Base-by-base conservation (phyloP, 2,888 invertebrate genomes). In the Ochropleura plecta region DNA sequence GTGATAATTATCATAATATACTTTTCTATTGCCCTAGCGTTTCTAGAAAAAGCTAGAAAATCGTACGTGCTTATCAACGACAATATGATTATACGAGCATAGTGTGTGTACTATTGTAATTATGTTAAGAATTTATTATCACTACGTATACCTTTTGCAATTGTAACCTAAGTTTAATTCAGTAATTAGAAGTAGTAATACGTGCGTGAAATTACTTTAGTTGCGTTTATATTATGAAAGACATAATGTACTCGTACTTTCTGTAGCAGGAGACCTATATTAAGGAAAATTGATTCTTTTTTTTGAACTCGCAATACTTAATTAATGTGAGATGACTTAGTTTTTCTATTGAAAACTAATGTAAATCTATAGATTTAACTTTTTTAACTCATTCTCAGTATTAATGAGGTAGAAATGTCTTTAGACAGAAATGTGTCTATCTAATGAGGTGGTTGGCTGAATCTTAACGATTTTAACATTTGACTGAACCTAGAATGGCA, bases 11-110 rank as follows among this genome's bases (percentile, higher is more conserved):
- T 16, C n/a, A 14, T 40, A 48, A 14, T 20, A 30, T 14, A 48
- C 40, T 42, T 6, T 48, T 40, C 40, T 73, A 62, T 73, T 59
- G 49, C 59, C 18, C 18, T 57, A 12, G 40, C n/a, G 8, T 30
- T 66, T 44, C 49, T 57, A 57, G 53, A 48, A n/a, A 44, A 30
- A 30, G 3, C 10, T 46, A 59, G 42, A 59, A 75, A 49, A 49
- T 44, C 16, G 60, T 79, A 79, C 62, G 78, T 78, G 79, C 49
- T 49, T 72, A 72, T 60, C 44, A 62, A 62, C 8, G 20, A 53
- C 10, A 48, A 53, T 16, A 60, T 18, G 46, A 62, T 42, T 30
- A 18, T 20, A 53, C 46, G 51, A 46, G 40, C 46, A n/a, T 44
- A 51, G 7, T 42, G 18, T 68, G 44, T 14, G 12, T 44, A 42